phyloP scores from a whole-genome alignment of 1,140 invertebrate genomes.

The Homalodisca vitripennis region DNA sequence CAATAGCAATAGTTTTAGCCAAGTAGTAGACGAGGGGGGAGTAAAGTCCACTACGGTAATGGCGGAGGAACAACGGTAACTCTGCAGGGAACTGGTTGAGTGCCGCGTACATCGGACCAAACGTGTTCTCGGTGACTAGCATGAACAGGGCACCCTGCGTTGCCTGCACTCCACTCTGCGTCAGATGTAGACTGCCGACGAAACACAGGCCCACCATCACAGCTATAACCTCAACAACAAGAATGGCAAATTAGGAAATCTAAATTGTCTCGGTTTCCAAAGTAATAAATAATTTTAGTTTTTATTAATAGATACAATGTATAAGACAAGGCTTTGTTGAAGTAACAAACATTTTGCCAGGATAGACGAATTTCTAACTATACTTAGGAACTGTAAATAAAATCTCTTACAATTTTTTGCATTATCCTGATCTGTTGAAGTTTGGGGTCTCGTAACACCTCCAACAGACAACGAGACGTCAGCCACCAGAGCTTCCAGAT shows the following conservation, averaged over 20 bases:
- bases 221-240: constrained; percentile 62
- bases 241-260: no score
- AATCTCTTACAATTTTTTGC: constrained; percentile 76
- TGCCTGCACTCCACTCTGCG: constrained; percentile 77
- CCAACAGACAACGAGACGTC: constrained; percentile 63
- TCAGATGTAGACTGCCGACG: constrained; percentile 62
- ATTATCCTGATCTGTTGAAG: constrained; percentile 66
- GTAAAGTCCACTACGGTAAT: constrained; percentile 76
- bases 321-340: background rate
- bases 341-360: no score
- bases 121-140: constrained; percentile 83
- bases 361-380: no score
- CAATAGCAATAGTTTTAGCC: constrained; percentile 71
- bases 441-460: constrained; percentile 68
- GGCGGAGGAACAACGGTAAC: constrained; percentile 73
- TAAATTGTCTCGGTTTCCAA: background rate
- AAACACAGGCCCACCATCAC: constrained; percentile 78
- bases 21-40: constrained; percentile 70
- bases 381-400: no score
- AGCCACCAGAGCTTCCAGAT: constrained; percentile 67
- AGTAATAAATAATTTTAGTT: constrained; percentile 1
- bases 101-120: constrained; percentile 82
- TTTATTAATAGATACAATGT: background rate
- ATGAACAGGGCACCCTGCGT: constrained; percentile 81
- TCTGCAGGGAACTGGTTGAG: constrained; percentile 75